phyloP scores from a whole-genome alignment of 2,888 invertebrate species.

The Diaprepes abbreviatus region DNA sequence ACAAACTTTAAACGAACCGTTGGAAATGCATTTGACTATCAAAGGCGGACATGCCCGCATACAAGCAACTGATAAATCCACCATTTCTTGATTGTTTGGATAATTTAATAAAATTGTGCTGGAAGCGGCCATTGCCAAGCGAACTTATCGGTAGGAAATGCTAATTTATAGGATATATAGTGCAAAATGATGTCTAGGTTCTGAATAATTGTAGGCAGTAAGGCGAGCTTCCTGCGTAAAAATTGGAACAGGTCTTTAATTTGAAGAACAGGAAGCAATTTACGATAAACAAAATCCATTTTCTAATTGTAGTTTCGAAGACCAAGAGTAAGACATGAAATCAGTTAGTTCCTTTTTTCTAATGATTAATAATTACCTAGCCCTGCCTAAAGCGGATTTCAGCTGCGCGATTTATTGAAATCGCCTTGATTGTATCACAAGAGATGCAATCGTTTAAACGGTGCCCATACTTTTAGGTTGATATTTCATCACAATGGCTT shows the following conservation, averaged over 20 bases:
- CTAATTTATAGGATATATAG: slow-evolving; percentile 44
- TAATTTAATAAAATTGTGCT: slow-evolving; percentile 45
- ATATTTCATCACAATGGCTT: too few relatives aligned
- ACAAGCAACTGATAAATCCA: slow-evolving; percentile 36
- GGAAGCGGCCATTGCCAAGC: slow-evolving; percentile 39
- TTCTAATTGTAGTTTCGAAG: slow-evolving; percentile 33
- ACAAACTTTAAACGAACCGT: slow-evolving; percentile 5
- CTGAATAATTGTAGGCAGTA: slow-evolving; percentile 42
- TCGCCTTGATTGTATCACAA: not conserved
- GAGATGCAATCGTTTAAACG: not conserved
- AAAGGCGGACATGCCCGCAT: slow-evolving; percentile 42
- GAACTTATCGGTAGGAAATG: slow-evolving; percentile 44
- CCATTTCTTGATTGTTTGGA: slow-evolving; percentile 41
- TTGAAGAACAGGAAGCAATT: slow-evolving; percentile 39
- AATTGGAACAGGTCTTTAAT: slow-evolving; percentile 20
- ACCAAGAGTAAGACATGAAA: slow-evolving; percentile 20
- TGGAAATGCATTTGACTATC: slow-evolving; percentile 25
- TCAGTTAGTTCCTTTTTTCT: slow-evolving; percentile 21
- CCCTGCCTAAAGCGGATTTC: slow-evolving; percentile 15
- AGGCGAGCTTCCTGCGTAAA: slow-evolving; percentile 34
- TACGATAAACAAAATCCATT: slow-evolving; percentile 39
- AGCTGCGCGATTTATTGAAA: slow-evolving; percentile 29
- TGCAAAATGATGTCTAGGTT: slow-evolving; percentile 39
- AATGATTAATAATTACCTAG: slow-evolving; percentile 12
- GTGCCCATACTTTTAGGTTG: too few relatives aligned